Evolutionary conservation across 2,113 vertebrate genomes (phyloP), one percentile per base, ranked within the genome.

Genomic region (Sitta europaea): DNA sequence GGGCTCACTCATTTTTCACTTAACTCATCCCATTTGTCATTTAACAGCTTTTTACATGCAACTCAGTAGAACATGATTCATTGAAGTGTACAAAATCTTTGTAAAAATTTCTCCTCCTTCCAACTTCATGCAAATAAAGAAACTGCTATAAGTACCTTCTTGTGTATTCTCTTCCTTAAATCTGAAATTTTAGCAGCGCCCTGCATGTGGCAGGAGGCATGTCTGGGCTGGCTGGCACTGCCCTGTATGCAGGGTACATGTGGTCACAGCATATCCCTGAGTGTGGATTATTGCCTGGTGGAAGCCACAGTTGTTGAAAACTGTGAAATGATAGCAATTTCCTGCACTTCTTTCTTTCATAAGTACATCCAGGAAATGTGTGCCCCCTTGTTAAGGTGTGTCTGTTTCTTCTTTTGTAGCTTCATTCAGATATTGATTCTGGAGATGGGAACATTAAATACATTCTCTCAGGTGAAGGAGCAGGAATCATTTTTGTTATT

Each of bases 401-500:
- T 88, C 76, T 45, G 29, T 96, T 95, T 97, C 88, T 96, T 66
- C 11, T 94, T 93, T 96, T 83, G 66, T 96, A 99, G 99, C 99
- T 99, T 96, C 99, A 99, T 97, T 99, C 99, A 33, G 99, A 99
- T 67, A 99, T 99, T 53, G 99, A 99, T 97, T 98, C 98, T 47
- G 99, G 99, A 61, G 97, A 98, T 59, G 99, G 99, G 45, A 99
- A 99, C 97, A 99, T 99, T 97, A 99, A 99, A 98, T 99, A 99
- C 96, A 99, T 99, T 97, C 99, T 99, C 96, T 99, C 99, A 86
- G 99, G 99, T 58, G 99, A 99, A 96, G 99, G 99, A 48, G 99
- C 99, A 1, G 99, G 99, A 72, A 99, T 99, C 35, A 99, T 99
- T 98, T 99, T 99, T 84, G 99, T 99, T 88, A 99, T 99, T 31